These are phyloP conservation scores for Acanthosepion pharaonis DNA, from an alignment of 2,888 invertebrate genomes.

Conservation along the genomic window DNA sequence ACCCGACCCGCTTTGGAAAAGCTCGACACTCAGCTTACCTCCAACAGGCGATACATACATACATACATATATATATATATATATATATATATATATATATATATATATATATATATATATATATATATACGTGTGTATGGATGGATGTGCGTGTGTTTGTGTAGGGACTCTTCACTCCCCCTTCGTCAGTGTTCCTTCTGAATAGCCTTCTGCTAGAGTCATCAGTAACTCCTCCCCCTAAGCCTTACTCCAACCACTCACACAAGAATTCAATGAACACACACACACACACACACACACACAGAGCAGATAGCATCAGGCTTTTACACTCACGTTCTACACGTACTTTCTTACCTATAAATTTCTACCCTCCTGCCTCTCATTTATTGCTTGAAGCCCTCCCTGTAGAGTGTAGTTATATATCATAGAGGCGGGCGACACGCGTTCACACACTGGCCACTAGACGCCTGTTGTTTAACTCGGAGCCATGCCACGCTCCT, in stretches of 20 bases:
- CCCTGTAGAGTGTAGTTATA: slow-evolving; percentile 37
- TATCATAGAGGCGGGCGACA: slow-evolving; percentile 38
- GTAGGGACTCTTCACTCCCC: slow-evolving; percentile 12
- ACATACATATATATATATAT: background rate
- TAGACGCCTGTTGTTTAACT: slow-evolving; percentile 38
- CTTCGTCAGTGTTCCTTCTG: background rate
- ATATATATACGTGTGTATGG: background rate
- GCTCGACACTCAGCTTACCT: background rate
- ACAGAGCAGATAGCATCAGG: background rate
- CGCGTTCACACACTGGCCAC: slow-evolving; percentile 39
- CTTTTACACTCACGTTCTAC: background rate
- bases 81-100: background rate
- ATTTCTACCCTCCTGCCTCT: background rate
- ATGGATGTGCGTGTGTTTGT: background rate
- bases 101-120: background rate
- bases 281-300: background rate
- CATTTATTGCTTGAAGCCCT: background rate
- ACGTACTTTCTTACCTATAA: background rate
- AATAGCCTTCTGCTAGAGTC: slow-evolving; percentile 33
- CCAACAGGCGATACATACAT: background rate
- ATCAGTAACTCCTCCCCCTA: slow-evolving; percentile 33
- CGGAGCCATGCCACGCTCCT: slow-evolving; percentile 48
- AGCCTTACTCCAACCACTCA: slow-evolving; percentile 24
- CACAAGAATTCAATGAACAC: background rate
- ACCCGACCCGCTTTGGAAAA: background rate